phyloP scores from a whole-genome alignment of 2,888 invertebrate species.

The Ennomos fuscantarius region DNA sequence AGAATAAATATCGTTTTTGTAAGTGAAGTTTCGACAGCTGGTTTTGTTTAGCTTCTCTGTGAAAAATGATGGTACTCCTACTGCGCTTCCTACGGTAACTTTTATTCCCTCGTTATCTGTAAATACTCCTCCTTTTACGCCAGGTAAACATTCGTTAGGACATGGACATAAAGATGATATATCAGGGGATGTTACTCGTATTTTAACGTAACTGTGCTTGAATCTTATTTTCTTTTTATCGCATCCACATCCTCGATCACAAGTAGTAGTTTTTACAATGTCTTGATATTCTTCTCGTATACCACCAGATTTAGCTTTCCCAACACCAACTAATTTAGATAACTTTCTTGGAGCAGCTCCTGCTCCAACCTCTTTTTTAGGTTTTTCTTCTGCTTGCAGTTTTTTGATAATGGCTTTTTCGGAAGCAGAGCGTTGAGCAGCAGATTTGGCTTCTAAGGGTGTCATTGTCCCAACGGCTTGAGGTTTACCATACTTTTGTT shows the following conservation, averaged over 20 bases:
- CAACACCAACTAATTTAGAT: slow-evolving; percentile 19
- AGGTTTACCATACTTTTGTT: slow-evolving; percentile 23
- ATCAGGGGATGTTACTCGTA: slow-evolving; percentile 69
- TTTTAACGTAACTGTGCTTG: slow-evolving; percentile 71
- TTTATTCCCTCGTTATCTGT: slow-evolving; percentile 69
- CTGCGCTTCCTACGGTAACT: slow-evolving; percentile 65
- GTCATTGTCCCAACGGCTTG: slow-evolving; percentile 41
- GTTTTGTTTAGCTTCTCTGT: slow-evolving; percentile 31
- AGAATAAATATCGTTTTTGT: slow-evolving; percentile 11
- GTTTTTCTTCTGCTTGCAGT: slow-evolving; percentile 36
- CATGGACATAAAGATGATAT: slow-evolving; percentile 66
- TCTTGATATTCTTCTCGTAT: slow-evolving; percentile 58
- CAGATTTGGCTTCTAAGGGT: slow-evolving; percentile 44
- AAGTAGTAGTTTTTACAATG: slow-evolving; percentile 62
- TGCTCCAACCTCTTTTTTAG: slow-evolving; percentile 49
- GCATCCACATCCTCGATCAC: slow-evolving; percentile 68
- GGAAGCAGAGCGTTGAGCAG: slow-evolving; percentile 34
- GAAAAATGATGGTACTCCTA: slow-evolving; percentile 51
- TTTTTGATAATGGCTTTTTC: slow-evolving; percentile 47
- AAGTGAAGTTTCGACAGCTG: slow-evolving; percentile 6
- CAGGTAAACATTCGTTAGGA: slow-evolving; percentile 65
- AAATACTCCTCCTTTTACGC: slow-evolving; percentile 62
- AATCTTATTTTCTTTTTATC: slow-evolving; percentile 71
- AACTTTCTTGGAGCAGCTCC: slow-evolving; percentile 43
- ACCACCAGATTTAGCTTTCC: slow-evolving; percentile 39